Evolutionary conservation across 2,113 vertebrate genomes (phyloP).

Genomic region (Rhinogobius similis): DNA sequence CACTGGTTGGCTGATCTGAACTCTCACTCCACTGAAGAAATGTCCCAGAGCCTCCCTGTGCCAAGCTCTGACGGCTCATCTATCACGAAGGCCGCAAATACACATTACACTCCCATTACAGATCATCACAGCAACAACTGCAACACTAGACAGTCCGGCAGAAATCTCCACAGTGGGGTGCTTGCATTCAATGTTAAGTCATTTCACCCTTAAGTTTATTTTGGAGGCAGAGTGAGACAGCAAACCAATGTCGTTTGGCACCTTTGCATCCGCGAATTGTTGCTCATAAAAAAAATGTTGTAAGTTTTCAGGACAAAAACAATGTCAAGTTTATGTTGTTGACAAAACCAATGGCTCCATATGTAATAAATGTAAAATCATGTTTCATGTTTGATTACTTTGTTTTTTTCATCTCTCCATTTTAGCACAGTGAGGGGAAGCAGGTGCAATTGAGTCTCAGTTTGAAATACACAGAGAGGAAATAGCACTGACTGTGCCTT

Average conservation of each 20-base stretch:
- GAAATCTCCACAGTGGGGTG: slow-evolving; percentile 27
- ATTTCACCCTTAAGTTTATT: slow-evolving; percentile 27
- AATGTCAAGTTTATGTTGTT: not conserved
- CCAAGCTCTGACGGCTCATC: slow-evolving; percentile 68
- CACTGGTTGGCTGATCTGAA: slow-evolving; percentile 71
- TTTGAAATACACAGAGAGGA: slow-evolving; percentile 65
- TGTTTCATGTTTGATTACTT: slow-evolving; percentile 28
- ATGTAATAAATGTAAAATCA: slow-evolving; percentile 16
- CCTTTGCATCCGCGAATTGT: not conserved
- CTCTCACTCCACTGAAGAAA: slow-evolving; percentile 75
- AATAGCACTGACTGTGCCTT: slow-evolving; percentile 58
- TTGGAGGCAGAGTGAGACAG: slow-evolving; percentile 27
- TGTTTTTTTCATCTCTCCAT: slow-evolving; percentile 51
- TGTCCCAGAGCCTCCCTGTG: slow-evolving; percentile 62
- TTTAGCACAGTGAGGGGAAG: slow-evolving; percentile 53
- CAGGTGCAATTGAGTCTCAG: slow-evolving; percentile 67
- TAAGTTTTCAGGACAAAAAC: not conserved
- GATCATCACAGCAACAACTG: slow-evolving; percentile 52
- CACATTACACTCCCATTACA: slow-evolving; percentile 67
- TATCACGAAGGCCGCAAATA: slow-evolving; percentile 64
- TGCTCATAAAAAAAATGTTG: not conserved
- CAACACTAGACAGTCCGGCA: slow-evolving; percentile 22
- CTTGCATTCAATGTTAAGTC: slow-evolving; percentile 12
- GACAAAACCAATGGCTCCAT: not conserved
- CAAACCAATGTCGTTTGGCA: slow-evolving; percentile 13